Evolutionary conservation across 2,888 invertebrate species (phyloP).

Genomic region (Mystacides longicornis): DNA sequence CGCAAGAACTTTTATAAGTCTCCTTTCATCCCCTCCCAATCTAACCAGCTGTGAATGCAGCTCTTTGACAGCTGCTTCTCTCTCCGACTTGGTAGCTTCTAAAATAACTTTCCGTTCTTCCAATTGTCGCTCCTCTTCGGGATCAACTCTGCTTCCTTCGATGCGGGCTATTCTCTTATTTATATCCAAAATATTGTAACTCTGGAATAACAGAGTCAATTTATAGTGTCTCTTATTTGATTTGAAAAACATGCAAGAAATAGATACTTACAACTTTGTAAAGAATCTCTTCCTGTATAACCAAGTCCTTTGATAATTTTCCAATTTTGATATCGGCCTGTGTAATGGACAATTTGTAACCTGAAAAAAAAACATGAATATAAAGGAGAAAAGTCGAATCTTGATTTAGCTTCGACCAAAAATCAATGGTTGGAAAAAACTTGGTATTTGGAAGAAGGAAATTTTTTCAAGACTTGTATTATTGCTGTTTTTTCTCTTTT

Average conservation of each 20-base stretch:
- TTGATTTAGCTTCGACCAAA: too few species aligned
- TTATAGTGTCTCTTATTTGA: too few species aligned
- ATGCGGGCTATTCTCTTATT: conserved; percentile 13
- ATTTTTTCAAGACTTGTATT: too few species aligned
- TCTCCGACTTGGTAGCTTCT: conserved; percentile 29
- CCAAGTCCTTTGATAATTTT: conserved; percentile 42
- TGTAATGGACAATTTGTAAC: conserved; percentile 39
- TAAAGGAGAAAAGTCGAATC: too few species aligned
- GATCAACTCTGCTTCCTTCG: conserved; percentile 19
- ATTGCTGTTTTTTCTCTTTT: too few species aligned
- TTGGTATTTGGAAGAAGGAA: too few species aligned
- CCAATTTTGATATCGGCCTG: conserved; percentile 43
- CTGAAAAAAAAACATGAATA: conserved; percentile 29
- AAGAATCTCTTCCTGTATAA: conserved; percentile 51
- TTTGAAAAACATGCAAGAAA: too few species aligned
- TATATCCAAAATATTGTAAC: conserved; percentile 11
- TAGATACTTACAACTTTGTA: conserved; percentile 50
- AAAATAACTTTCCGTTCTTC: conserved; percentile 40
- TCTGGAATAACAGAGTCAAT: conserved; percentile 8
- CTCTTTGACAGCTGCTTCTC: conserved; percentile 22
- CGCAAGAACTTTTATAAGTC: neutral
- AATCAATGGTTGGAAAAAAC: too few species aligned
- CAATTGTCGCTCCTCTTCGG: conserved; percentile 32
- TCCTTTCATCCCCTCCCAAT: conserved; percentile 44
- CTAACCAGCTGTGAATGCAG: conserved; percentile 46